phyloP scores from a whole-genome alignment of 2,888 invertebrate genomes.

The Meloe dianella region DNA sequence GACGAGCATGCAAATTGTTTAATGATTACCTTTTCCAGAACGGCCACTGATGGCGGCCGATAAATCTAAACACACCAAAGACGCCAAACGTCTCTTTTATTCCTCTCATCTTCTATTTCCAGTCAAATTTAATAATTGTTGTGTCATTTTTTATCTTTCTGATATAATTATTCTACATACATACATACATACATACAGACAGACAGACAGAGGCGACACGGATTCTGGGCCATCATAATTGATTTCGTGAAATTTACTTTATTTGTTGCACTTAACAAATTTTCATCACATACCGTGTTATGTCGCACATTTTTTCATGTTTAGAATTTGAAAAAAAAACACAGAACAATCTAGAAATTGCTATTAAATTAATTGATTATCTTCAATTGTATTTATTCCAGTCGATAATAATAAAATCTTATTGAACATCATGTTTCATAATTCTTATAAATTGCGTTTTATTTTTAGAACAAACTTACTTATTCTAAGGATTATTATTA shows the following conservation, averaged over 20 bases:
- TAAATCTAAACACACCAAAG: not conserved
- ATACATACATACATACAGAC: too few relatives aligned
- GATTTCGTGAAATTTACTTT: not conserved
- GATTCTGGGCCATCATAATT: not conserved
- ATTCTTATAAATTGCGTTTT: not conserved
- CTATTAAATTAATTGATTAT: constrained; percentile 7
- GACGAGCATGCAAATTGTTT: constrained; percentile 31
- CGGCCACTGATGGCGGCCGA: constrained; percentile 17
- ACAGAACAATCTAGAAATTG: too few relatives aligned
- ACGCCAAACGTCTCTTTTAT: constrained; percentile 10
- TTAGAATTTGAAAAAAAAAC: too few relatives aligned
- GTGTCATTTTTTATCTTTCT: too few relatives aligned
- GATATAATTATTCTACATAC: not conserved
- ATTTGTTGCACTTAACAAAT: not conserved
- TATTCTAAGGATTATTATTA: constrained; percentile 4
- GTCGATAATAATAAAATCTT: not conserved
- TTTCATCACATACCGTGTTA: not conserved
- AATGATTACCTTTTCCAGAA: constrained; percentile 31
- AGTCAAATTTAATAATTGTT: not conserved
- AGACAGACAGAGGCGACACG: not conserved
- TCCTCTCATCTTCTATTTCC: not conserved
- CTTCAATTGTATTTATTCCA: not conserved
- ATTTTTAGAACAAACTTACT: not conserved
- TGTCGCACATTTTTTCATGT: too few relatives aligned
- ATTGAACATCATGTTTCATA: not conserved